These are phyloP conservation scores for Agonopterix subpropinquella DNA, from an alignment of 2,888 invertebrate species.

Conservation along the genomic window DNA sequence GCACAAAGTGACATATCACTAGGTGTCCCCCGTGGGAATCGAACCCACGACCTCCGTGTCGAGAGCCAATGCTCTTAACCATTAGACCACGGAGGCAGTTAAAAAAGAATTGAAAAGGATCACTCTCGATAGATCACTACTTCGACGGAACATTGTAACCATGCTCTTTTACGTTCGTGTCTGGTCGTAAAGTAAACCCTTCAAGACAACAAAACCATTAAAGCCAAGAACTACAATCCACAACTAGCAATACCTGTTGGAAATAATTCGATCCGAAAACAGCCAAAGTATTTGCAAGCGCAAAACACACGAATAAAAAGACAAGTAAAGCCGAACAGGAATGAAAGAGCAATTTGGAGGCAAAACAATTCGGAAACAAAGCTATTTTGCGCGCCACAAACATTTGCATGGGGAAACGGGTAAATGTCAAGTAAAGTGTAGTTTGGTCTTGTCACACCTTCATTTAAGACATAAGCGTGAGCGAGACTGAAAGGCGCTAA, in stretches of 20 bases:
- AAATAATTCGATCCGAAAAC: slow-evolving; percentile 3
- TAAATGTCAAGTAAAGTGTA: slow-evolving; percentile 30
- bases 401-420: slow-evolving; percentile 36
- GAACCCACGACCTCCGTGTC: too few relatives aligned
- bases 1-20: too few relatives aligned
- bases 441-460: slow-evolving; percentile 18
- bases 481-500: neutral
- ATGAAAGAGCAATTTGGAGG: slow-evolving; percentile 24
- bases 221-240: neutral
- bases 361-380: slow-evolving; percentile 27
- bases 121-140: too few relatives aligned
- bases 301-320: slow-evolving; percentile 15
- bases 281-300: slow-evolving; percentile 9
- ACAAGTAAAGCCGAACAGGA: slow-evolving; percentile 17
- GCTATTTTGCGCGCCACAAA: slow-evolving; percentile 32
- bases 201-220: neutral
- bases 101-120: too few relatives aligned
- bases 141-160: too few relatives aligned
- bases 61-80: too few relatives aligned
- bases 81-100: too few relatives aligned
- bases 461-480: slow-evolving; percentile 5
- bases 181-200: too few relatives aligned
- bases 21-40: too few relatives aligned
- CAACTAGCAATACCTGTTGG: neutral
- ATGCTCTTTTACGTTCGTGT: too few relatives aligned